A percentile compares a stretch with the other conserved stretches of the same genome.
Evolutionary conservation across 2,888 invertebrate genomes (phyloP).

Genomic region (Apotomis betuletana): DNA sequence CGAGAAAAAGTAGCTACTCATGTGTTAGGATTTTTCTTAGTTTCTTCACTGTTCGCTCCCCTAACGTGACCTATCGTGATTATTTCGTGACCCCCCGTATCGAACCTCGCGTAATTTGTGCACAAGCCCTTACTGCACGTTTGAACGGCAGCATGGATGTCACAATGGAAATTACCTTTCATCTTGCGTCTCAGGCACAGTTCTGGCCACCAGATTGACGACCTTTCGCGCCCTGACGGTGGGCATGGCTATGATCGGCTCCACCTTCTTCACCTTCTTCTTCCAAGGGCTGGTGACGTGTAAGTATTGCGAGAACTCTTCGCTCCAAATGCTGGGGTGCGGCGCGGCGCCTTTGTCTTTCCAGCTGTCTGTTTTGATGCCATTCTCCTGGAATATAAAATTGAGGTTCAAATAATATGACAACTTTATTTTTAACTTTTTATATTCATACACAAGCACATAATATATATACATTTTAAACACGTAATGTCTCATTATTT

Average conservation of each 20-base stretch:
- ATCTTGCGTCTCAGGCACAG: conserved; percentile 73
- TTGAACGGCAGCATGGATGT: no score
- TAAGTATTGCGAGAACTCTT: conserved; percentile 58
- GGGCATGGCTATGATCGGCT: conserved; percentile 59
- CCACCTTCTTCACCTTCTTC: conserved; percentile 60
- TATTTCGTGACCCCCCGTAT: no score
- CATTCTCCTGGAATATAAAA: conserved; percentile 55
- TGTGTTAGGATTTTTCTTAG: no score
- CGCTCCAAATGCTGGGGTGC: conserved; percentile 79
- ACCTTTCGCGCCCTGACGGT: conserved; percentile 61
- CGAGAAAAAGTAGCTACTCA: no score
- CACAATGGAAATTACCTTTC: conserved; percentile 56
- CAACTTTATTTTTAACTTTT: no score
- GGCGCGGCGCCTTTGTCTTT: conserved; percentile 62
- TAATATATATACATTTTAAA: no score
- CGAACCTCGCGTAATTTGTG: no score
- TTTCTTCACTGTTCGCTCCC: no score
- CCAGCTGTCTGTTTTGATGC: conserved; percentile 69
- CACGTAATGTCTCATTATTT: no score
- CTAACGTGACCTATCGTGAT: no score
- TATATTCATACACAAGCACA: no score
- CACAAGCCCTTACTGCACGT: no score
- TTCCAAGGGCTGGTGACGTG: conserved; percentile 62
- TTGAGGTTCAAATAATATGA: neutral
- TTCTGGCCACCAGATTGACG: conserved; percentile 67